A percentile compares a stretch with the other conserved stretches of the same genome.
Conservation (phyloP, 2,888 invertebrate species). For the Apamea monoglypha region DNA sequence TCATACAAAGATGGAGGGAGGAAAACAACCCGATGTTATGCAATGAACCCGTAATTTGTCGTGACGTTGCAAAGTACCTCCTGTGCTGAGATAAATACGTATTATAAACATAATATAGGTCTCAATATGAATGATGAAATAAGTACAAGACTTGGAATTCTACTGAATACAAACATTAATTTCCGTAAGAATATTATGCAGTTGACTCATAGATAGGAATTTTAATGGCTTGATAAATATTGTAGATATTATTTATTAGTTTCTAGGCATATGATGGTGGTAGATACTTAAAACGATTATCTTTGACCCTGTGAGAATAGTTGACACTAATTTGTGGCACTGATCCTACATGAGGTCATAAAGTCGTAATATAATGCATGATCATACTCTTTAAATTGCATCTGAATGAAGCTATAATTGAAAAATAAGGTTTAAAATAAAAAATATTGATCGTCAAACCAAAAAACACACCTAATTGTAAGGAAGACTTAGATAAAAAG, state of each 20-base stretch:
- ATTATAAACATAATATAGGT: background rate
- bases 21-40: conserved; percentile 24
- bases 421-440: too few relatives aligned
- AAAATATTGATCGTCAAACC: background rate
- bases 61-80: background rate
- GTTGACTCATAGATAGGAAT: conserved; percentile 39
- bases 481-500: background rate
- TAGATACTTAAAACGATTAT: background rate
- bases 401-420: background rate
- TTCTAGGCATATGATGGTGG: background rate
- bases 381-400: background rate
- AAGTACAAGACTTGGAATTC: background rate
- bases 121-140: conserved; percentile 23
- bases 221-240: conserved; percentile 8
- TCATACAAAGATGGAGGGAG: conserved; percentile 1
- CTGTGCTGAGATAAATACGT: background rate
- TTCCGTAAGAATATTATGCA: background rate
- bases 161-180: conserved; percentile 20
- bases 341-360: background rate
- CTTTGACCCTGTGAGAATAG: background rate
- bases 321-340: conserved; percentile 13
- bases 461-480: too few relatives aligned
- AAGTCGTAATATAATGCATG: background rate
- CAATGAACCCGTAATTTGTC: conserved; percentile 14
- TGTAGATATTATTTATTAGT: background rate